phyloP scores from a whole-genome alignment of 2,888 invertebrate species.

The Clusia tigrina region DNA sequence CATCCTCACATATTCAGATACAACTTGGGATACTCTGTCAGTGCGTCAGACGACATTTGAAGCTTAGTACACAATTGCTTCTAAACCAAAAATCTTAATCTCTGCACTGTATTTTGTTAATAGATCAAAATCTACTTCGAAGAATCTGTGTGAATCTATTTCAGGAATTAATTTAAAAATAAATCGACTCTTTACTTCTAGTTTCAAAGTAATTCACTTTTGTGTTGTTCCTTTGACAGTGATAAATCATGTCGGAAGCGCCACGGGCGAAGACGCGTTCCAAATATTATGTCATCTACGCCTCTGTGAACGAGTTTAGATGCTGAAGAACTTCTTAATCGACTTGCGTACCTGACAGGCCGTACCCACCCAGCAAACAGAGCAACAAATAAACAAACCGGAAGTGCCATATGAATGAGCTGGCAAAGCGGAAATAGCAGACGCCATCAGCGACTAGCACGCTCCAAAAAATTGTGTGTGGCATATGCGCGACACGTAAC shows the following conservation, averaged over 20 bases:
- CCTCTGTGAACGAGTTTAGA: neutral
- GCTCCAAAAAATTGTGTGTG: neutral
- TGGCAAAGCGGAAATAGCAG: neutral
- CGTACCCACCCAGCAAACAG: neutral
- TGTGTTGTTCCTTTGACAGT: neutral
- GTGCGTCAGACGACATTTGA: no score
- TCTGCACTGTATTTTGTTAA: no score
- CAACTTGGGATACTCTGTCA: no score
- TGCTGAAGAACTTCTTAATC: neutral
- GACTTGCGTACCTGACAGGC: constrained; percentile 3
- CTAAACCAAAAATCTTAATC: no score
- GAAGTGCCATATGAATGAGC: constrained; percentile 8
- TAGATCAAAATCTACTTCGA: no score
- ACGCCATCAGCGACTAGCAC: neutral
- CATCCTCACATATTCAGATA: no score
- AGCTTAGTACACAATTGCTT: no score
- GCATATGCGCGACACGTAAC: neutral
- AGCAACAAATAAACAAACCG: neutral
- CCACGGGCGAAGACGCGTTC: neutral
- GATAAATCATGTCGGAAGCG: neutral
- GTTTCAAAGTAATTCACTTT: no score
- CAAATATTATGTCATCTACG: neutral
- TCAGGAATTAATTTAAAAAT: no score
- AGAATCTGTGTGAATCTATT: no score
- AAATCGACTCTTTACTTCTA: no score